Evolutionary conservation across 92 coral and sea anemone genomes (phyloP), one percentile per base, ranked within the genome.

Genomic region (Pocillopora meandrina): DNA sequence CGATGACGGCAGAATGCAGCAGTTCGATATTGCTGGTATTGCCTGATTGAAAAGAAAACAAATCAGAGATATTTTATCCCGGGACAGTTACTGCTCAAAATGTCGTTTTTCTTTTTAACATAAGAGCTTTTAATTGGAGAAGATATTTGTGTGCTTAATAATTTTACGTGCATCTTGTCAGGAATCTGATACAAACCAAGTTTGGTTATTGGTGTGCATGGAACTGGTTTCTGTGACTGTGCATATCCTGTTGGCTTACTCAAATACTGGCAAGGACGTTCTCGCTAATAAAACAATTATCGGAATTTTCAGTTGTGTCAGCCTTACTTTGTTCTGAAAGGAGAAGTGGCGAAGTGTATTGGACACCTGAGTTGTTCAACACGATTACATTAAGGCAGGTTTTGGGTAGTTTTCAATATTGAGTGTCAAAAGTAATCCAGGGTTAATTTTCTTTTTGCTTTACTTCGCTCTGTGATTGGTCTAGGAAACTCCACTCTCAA

Each of bases 211-310:
- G 63, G 12, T 12, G 42, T 12, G 66, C 34, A 20, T 34, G 17
- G 49, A 11, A 0, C 56, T 74, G 63, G 77, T 31, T 15, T 59
- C 26, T 17, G 33, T 14, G 9, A 12, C 9, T 57, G 18, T 26
- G 42, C 20, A 57, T 57, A 26, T 18, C 2, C 68, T 31, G 56
- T 66, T 17, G n/a, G 10, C 11, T 9, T 66, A 17, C n/a, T 19
- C 36, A 3, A n/a, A 62, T 78, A 61, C 59, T 62, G 71, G 71
- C 42, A 18, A 52, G 23, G 26, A 78, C 56, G 47, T 78, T 78
- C 69, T 11, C 16, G 65, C 57, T 21, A 79, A 49, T 65, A 66
- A 55, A 65, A 52, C 36, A 13, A 20, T 42, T 42, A 64, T 64
- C 12, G 35, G 72, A 75, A 35, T 49, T 17, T 2, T 49, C 14